Percentiles rank a stretch among this genome's conserved stretches.
Evolutionary conservation across 2,888 invertebrate species (phyloP).

Genomic region (Tachina grossa): DNA sequence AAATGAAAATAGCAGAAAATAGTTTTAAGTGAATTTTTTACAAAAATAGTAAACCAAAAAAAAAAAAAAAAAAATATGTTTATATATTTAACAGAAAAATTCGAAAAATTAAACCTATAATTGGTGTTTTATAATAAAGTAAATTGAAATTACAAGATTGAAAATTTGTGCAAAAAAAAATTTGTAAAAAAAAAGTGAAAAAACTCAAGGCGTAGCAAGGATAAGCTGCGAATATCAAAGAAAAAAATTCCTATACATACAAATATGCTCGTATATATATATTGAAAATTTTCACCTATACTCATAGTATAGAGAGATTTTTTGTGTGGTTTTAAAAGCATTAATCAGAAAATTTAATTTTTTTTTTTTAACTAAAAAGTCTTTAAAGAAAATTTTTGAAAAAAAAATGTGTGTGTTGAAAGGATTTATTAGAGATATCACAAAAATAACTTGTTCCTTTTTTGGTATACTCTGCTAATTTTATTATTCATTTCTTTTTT

Average conservation of each 20-base stretch:
- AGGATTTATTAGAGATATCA: constrained; percentile 35
- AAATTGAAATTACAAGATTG: constrained; percentile 41
- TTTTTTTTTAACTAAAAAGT: not conserved
- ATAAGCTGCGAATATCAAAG: constrained; percentile 49
- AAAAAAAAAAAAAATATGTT: constrained; percentile 26
- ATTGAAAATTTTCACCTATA: constrained; percentile 43
- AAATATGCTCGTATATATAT: constrained; percentile 22
- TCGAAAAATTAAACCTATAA: constrained; percentile 28
- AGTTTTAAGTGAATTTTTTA: constrained; percentile 67
- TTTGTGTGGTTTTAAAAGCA: not conserved
- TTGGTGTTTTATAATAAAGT: constrained; percentile 48
- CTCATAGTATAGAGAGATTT: constrained; percentile 26
- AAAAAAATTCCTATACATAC: constrained; percentile 21
- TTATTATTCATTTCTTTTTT: constrained; percentile 35
- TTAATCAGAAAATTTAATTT: constrained; percentile 14
- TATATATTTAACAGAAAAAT: constrained; percentile 45
- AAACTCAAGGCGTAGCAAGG: constrained; percentile 67
- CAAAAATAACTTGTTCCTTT: constrained; percentile 6
- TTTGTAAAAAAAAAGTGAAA: constrained; percentile 45
- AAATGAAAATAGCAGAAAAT: constrained; percentile 59
- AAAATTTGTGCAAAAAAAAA: constrained; percentile 39
- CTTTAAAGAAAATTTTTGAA: not conserved
- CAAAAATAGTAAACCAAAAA: constrained; percentile 3
- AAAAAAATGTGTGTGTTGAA: not conserved
- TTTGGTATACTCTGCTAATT: constrained; percentile 29